phyloP scores from a whole-genome alignment of 2,888 invertebrate genomes.

The Caenorhabditis sp. region DNA sequence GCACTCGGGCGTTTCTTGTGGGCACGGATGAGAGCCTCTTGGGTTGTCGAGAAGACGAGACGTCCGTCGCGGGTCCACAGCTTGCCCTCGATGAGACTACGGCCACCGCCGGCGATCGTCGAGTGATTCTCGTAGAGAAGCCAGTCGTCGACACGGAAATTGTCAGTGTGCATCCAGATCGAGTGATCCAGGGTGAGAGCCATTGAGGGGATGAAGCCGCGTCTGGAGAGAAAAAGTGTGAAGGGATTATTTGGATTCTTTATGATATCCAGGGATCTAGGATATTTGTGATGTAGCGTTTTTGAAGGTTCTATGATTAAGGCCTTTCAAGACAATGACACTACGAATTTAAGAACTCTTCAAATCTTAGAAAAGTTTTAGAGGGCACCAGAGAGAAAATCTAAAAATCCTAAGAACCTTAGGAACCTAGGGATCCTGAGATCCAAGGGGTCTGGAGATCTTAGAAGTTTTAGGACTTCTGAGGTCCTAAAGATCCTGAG shows the following conservation, averaged over 20 bases:
- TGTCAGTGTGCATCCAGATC: slow-evolving; percentile 84
- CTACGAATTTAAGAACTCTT: no score
- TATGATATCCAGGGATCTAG: no score
- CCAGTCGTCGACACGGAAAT: slow-evolving; percentile 84
- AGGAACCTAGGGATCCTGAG: not conserved
- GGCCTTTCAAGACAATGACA: no score
- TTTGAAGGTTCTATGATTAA: no score
- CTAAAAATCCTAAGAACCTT: not conserved
- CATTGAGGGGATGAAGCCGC: slow-evolving; percentile 80
- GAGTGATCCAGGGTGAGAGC: slow-evolving; percentile 84
- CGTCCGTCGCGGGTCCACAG: slow-evolving; percentile 84
- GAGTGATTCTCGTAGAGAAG: slow-evolving; percentile 84
- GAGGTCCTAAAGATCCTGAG: no score
- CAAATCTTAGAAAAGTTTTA: no score
- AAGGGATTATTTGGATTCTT: no score
- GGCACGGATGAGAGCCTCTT: slow-evolving; percentile 84
- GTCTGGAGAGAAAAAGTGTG: slow-evolving; percentile 63
- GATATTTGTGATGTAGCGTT: no score
- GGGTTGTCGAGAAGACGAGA: slow-evolving; percentile 84
- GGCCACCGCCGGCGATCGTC: slow-evolving; percentile 84
- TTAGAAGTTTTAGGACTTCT: no score
- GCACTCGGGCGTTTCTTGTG: slow-evolving; percentile 61
- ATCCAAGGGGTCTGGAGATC: no score
- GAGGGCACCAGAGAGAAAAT: no score
- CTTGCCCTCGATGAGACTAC: slow-evolving; percentile 83